Evolutionary conservation across 1,140 invertebrate genomes (phyloP), one percentile per base, ranked within the genome.

Genomic region (Melanaphis sacchari): DNA sequence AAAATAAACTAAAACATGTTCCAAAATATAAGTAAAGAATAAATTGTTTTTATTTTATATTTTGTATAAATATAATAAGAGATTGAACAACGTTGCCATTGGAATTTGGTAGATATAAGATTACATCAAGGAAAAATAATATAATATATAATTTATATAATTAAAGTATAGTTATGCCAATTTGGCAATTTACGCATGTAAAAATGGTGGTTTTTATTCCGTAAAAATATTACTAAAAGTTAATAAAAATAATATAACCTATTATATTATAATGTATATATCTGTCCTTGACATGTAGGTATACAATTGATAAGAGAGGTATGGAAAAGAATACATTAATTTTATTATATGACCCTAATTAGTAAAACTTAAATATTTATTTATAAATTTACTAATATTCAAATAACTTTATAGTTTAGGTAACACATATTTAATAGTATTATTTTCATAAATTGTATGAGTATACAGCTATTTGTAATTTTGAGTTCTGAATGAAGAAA

Each of bases 231-330:
- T 82, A 38, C 36, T 82, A 82, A 82, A 82, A 21, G 76, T 82
- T 82, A 82, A 82, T 38, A 82, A 38, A 38, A 38, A 82, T 82
- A 82, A 38, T 82, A 38, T 82, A 36, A 85, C 43, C 31, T 41
- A 85, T 49, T 88, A 87, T 88, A 46, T 84, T 7, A 8, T 31
- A n/a, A 46, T 87, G 31, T 87, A 24, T 87, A 87, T 18, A n/a
- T 85, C 52, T n/a, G 87, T 88, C 87, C 46, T 88, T 88, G 46
- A 38, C 46, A 88, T n/a, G 87, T 49, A 52, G 46, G 87, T 88
- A 36, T 52, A 52, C 1, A 36, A 21, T 38, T 46, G 87, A 88
- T 88, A 88, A 88, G 43, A 49, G 87, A 88, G 43, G 8, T 88
- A 88, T 49, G n/a, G n/a, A 24, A 46, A 46, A 88, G n/a, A 36